Percentiles rank a stretch among this genome's conserved stretches.
Evolutionary conservation across 2,797 vertebrate genomes (phyloP).

Genomic region (Macropus fuliginosus): DNA sequence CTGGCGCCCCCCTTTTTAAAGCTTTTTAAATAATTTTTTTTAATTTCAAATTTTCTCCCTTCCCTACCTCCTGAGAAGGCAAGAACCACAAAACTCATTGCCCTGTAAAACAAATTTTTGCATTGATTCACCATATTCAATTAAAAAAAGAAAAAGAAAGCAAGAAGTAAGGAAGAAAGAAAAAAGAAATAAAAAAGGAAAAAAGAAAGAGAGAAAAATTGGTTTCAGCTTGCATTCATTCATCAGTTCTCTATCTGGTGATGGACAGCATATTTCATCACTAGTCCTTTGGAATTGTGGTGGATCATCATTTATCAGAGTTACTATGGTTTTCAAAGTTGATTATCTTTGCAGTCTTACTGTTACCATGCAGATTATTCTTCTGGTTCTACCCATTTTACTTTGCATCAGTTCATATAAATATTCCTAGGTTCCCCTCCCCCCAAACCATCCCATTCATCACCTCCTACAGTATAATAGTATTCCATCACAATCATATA

Average conservation of each 20-base stretch:
- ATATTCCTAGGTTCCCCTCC: background rate
- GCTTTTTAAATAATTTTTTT: background rate
- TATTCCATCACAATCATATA: background rate
- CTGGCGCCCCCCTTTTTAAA: background rate
- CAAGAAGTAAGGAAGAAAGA: background rate
- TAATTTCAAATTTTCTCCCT: background rate
- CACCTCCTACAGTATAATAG: background rate
- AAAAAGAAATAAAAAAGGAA: background rate
- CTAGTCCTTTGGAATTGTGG: background rate
- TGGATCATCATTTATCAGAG: background rate
- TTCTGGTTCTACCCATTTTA: background rate
- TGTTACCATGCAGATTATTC: background rate
- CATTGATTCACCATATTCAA: background rate
- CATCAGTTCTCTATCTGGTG: background rate
- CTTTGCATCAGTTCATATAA: background rate
- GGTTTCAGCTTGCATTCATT: background rate
- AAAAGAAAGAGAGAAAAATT: background rate
- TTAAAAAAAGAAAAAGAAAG: background rate
- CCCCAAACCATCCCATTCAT: background rate
- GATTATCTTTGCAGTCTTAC: background rate
- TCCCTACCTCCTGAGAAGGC: background rate
- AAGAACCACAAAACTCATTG: background rate
- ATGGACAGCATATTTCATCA: background rate
- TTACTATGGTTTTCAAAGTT: background rate
- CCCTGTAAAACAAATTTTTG: background rate